Evolutionary conservation across 1,140 invertebrate species (phyloP).

Genomic region (Dryas iulia): DNA sequence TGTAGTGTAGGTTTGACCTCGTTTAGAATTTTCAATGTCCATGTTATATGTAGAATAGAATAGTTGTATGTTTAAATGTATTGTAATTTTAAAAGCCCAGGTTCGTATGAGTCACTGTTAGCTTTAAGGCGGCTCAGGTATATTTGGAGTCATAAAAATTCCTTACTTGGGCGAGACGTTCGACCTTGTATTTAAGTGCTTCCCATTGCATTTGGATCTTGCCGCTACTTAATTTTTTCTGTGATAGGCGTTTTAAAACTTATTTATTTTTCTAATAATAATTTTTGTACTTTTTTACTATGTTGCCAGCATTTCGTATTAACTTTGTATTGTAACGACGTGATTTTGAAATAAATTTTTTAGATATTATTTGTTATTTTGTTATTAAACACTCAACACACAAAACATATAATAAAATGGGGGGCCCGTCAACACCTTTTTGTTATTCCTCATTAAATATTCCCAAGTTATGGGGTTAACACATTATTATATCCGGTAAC

Average conservation of each 20-base stretch:
- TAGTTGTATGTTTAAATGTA: background rate
- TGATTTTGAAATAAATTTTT: conserved; percentile 31
- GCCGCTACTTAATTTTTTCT: conserved; percentile 47
- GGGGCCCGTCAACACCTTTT: conserved; percentile 45
- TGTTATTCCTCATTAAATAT: conserved; percentile 53
- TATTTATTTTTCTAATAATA: conserved; percentile 37
- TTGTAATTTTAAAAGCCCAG: background rate
- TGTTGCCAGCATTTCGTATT: conserved; percentile 58
- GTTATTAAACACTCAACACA: conserved; percentile 47
- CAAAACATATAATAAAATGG: conserved; percentile 30
- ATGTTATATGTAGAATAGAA: background rate
- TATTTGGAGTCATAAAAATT: conserved; percentile 20
- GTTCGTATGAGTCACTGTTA: conserved; percentile 16
- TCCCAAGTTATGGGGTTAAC: conserved; percentile 63
- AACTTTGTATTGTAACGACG: conserved; percentile 21
- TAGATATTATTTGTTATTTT: conserved; percentile 52
- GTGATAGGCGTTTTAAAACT: conserved; percentile 46
- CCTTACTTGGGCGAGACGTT: conserved; percentile 6
- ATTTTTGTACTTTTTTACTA: conserved; percentile 38
- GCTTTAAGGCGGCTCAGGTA: conserved; percentile 9
- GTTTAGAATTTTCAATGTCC: conserved; percentile 6
- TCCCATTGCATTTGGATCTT: conserved; percentile 19
- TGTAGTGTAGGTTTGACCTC: conserved; percentile 27
- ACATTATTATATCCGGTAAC: conserved; percentile 50
- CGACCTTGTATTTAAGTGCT: conserved; percentile 16